Evolutionary conservation across 1,140 invertebrate species (phyloP).

Genomic region (Dreissena rostriformis): DNA sequence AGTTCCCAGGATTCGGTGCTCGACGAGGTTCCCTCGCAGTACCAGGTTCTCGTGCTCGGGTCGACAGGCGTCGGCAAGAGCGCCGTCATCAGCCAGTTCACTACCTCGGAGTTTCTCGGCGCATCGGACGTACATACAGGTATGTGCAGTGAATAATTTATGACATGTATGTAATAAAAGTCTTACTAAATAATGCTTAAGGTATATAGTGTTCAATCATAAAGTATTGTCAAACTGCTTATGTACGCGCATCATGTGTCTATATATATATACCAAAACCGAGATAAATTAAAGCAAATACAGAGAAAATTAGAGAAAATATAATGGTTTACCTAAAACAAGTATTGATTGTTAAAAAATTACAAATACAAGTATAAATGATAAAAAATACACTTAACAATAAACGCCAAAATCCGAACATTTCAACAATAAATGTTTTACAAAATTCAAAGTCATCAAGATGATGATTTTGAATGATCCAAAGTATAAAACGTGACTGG

Average conservation of each 20-base stretch:
- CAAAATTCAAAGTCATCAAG: too few species aligned
- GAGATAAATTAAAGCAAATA: too few species aligned
- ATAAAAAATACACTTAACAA: too few species aligned
- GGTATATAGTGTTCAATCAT: neutral
- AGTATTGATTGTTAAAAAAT: neutral
- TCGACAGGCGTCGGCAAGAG: conserved; percentile 94
- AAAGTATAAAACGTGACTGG: too few species aligned
- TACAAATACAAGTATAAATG: too few species aligned
- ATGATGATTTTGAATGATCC: too few species aligned
- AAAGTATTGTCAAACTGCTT: neutral
- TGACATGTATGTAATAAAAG: neutral
- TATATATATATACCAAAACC: neutral
- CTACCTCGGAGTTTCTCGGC: conserved; percentile 96
- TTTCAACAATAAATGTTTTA: too few species aligned
- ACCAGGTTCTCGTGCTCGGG: conserved; percentile 92
- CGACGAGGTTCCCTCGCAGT: conserved; percentile 74
- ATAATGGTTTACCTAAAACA: too few species aligned
- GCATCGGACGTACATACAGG: conserved; percentile 89
- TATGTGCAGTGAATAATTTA: conserved; percentile 53
- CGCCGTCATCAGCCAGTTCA: conserved; percentile 93
- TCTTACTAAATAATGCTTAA: neutral
- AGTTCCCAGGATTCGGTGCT: conserved; percentile 51
- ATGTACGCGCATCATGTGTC: neutral
- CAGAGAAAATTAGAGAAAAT: too few species aligned
- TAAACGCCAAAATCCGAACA: too few species aligned